Evolutionary conservation across 2,888 invertebrate species (phyloP), one percentile per base, ranked within the genome.

Genomic region (Rhabditoides inermis): DNA sequence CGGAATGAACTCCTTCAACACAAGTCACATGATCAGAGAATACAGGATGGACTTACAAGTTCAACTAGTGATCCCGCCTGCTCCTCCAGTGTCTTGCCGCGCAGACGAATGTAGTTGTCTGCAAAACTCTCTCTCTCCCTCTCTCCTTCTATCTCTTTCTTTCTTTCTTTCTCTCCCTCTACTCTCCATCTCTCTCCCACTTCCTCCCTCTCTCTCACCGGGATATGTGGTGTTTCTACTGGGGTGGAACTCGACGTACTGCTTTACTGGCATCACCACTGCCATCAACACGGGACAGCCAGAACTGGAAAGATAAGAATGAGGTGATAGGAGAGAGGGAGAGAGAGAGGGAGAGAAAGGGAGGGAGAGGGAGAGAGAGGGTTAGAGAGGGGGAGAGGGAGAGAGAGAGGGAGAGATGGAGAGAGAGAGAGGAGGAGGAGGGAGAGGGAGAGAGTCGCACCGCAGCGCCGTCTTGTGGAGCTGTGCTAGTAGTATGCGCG

Each of bases 191-290:
- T n/a, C n/a, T n/a, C n/a, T n/a, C n/a, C n/a, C n/a, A n/a, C n/a
- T n/a, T n/a, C n/a, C n/a, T n/a, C n/a, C n/a, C n/a, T 40, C 20
- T 12, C 5, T 25, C 25, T 27, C 22, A 69, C 65, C 58, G n/a
- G 66, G 69, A 27, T 51, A 47, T 5, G 51, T 55, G n/a, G 59
- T 56, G 4, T 41, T 55, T 37, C 53, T 55, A 26, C 50, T 56
- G 7, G 65, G 68, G 40, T 68, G 61, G 55, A 73, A 83, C 82
- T 95, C 95, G 0, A 94, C 92, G 77, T 90, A 95, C 50, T 91
- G 89, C 68, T 85, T 86, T 80, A 90, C 89, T 0, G 95, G 95
- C 57, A 95, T 81, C 15, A 94, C 95, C 2, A 92, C 81, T 0
- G 92, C 92, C n/a, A 95, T 80, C 23, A 88, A 49, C 18, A 73